phyloP scores from a whole-genome alignment of 2,113 vertebrate genomes.

The Rhizomys pruinosus region DNA sequence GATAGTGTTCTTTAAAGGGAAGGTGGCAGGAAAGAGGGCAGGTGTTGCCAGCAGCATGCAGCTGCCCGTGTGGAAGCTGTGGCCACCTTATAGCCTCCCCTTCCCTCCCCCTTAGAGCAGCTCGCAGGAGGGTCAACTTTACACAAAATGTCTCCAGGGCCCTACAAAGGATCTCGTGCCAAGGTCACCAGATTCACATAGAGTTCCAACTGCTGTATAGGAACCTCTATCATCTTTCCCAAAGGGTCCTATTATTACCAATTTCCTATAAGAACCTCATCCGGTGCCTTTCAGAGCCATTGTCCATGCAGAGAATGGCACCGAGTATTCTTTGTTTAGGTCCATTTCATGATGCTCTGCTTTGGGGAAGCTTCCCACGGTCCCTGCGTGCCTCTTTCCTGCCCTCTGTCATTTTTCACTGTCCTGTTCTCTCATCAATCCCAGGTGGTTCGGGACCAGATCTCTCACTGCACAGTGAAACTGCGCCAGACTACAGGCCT shows the following conservation, averaged over 20 bases:
- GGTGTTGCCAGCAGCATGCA: background rate
- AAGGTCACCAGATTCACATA: background rate
- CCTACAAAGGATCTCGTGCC: background rate
- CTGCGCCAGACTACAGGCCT: slow-evolving; percentile 98
- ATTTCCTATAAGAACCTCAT: background rate
- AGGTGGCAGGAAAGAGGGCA: background rate
- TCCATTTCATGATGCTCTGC: background rate
- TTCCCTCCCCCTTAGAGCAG: background rate
- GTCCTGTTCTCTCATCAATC: background rate
- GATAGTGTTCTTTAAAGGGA: background rate
- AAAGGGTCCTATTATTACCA: background rate
- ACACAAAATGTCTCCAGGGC: background rate
- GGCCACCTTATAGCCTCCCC: background rate
- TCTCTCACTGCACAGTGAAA: slow-evolving; percentile 98
- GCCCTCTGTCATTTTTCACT: background rate
- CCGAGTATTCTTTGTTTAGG: background rate
- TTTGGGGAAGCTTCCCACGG: slow-evolving; percentile 13
- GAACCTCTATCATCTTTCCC: background rate
- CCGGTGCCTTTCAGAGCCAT: background rate
- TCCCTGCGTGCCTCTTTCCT: background rate
- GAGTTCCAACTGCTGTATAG: background rate
- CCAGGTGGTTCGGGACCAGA: slow-evolving; percentile 98
- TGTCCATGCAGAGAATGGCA: background rate
- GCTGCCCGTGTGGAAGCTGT: accelerated
- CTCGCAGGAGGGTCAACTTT: background rate